Evolutionary conservation across 1,140 invertebrate species (phyloP).

Genomic region (Homalodisca vitripennis): DNA sequence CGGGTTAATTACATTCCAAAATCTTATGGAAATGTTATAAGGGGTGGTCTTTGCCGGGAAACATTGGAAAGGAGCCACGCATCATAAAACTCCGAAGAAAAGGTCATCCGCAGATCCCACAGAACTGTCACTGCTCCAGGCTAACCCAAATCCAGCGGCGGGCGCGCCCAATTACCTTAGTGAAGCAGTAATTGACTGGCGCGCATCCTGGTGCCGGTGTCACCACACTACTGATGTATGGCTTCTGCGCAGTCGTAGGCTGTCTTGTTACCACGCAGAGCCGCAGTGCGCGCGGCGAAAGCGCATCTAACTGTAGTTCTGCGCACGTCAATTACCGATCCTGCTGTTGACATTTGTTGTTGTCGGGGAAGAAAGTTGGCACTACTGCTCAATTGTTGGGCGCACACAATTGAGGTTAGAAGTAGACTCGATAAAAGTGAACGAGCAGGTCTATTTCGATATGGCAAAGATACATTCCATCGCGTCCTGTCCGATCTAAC

Average conservation of each 20-base stretch:
- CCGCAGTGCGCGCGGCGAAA: background rate
- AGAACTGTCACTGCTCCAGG: no score
- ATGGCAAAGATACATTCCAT: no score
- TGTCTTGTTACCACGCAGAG: constrained; percentile 10
- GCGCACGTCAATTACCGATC: constrained; percentile 14
- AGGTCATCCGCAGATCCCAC: no score
- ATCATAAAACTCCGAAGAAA: no score
- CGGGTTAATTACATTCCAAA: no score
- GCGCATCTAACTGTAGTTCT: background rate
- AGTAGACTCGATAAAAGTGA: background rate
- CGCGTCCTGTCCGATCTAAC: no score
- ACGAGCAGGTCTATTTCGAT: no score
- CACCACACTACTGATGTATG: constrained; percentile 15
- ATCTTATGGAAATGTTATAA: no score
- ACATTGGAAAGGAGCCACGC: no score
- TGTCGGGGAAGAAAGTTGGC: constrained; percentile 11
- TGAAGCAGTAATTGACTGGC: constrained; percentile 13
- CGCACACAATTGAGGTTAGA: background rate
- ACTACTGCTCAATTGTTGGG: constrained; percentile 3
- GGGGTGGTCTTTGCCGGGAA: no score
- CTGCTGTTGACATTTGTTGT: constrained; percentile 21
- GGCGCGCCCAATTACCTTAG: constrained; percentile 1
- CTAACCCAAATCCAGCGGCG: no score
- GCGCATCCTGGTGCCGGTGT: background rate
- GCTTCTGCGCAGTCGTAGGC: background rate